A percentile compares a stretch with the other conserved stretches of the same genome.
Conservation (phyloP, 2,888 invertebrate species). For the Dastarcus helophoroides region DNA sequence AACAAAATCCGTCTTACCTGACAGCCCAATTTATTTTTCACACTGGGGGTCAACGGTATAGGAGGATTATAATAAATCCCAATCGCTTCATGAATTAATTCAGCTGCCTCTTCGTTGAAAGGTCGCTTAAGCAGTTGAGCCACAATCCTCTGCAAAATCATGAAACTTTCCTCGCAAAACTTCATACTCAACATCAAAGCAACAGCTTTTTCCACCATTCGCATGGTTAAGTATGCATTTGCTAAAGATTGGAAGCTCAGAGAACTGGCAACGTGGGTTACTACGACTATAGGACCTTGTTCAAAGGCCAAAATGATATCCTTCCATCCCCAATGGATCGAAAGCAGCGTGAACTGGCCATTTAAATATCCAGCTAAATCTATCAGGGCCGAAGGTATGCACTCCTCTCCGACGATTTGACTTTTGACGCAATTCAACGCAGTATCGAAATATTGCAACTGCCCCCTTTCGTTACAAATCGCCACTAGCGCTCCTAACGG, state of each 20-base stretch:
- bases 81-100: slow-evolving; percentile 62
- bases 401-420: slow-evolving; percentile 56
- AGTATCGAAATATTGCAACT: slow-evolving; percentile 64
- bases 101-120: slow-evolving; percentile 49
- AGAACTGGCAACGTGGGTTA: slow-evolving; percentile 27
- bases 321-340: slow-evolving; percentile 30
- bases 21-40: slow-evolving; percentile 63
- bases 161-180: slow-evolving; percentile 63
- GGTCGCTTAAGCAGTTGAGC: slow-evolving; percentile 50
- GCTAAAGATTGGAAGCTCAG: slow-evolving; percentile 25
- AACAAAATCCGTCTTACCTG: slow-evolving; percentile 21
- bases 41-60: slow-evolving; percentile 52
- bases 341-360: slow-evolving; percentile 28
- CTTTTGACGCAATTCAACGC: slow-evolving; percentile 55
- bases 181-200: slow-evolving; percentile 55
- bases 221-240: slow-evolving; percentile 48
- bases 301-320: slow-evolving; percentile 47
- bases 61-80: slow-evolving; percentile 69
- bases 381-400: slow-evolving; percentile 47
- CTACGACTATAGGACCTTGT: slow-evolving; percentile 44
- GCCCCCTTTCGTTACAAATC: slow-evolving; percentile 58
- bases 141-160: slow-evolving; percentile 60
- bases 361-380: slow-evolving; percentile 53
- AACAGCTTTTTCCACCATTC: slow-evolving; percentile 57
- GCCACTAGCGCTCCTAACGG: slow-evolving; percentile 55